Evolutionary conservation across 2,113 vertebrate species (phyloP), one percentile per base, ranked within the genome.

Genomic region (Laticauda colubrina): DNA sequence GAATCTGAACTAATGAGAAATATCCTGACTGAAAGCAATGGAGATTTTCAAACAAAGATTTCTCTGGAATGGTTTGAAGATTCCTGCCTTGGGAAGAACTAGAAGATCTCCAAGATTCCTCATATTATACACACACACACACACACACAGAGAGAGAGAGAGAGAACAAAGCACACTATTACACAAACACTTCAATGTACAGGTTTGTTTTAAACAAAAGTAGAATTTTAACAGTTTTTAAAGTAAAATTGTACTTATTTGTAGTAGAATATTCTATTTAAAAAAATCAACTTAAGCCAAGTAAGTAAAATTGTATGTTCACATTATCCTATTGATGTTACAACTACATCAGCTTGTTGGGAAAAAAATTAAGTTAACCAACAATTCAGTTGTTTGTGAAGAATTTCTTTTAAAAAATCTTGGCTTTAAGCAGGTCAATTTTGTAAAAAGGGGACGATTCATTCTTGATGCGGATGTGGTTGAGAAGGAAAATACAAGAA

Each of bases 321-420:
- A 92, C 34, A 43, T 69, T 54, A 75, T 48, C 54, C 21, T 51
- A 53, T 89, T 96, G 94, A 93, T 94, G 48, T 64, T 45, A 4
- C 5, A 88, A 34, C 93, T 95, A 88, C 87, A 89, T 92, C 91
- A 95, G 93, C 90, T 90, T 94, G 87, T 53, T 61, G 92, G 93
- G 92, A 95, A 96, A 96, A 96, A 96, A 93, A 89, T 15, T 90
- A 93, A 89, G 88, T 43, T 95, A 91, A 94, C 88, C 93, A 93
- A 86, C 95, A 94, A 89, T 7, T 85, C 93, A 94, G 87, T 94
- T 95, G 94, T 93, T 86, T 95, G 92, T 94, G 95, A 94, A 95
- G 94, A 26, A 2, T 81, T 81, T 59, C 12, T 69, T 69, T 18
- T 2, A 0, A 56, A 39, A 94, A 94, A 95, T 91, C 87, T 85